Conservation (phyloP, 1,140 invertebrate genomes). For the Melitaea cinxia region DNA sequence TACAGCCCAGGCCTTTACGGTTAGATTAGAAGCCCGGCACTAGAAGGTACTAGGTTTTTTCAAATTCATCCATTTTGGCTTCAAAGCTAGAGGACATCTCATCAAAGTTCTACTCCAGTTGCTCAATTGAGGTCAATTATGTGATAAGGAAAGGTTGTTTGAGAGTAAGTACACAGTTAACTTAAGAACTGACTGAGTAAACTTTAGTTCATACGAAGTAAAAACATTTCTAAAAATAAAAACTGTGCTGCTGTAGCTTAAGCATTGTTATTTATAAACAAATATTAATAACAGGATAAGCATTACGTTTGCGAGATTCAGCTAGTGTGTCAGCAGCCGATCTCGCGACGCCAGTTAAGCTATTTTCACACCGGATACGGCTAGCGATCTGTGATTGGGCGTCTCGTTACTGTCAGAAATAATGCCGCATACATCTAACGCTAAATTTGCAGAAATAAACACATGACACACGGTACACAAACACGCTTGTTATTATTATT, state of each 20-base stretch:
- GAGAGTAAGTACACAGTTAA: no score
- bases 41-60: no score
- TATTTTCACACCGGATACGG: constrained; percentile 43
- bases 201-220: no score
- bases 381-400: constrained; percentile 30
- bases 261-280: background rate
- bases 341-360: constrained; percentile 23
- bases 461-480: background rate
- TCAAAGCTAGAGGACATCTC: no score
- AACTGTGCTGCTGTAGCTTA: background rate
- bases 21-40: no score
- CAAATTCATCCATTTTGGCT: no score
- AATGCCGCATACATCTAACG: constrained; percentile 15
- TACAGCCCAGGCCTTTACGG: no score
- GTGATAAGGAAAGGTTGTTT: no score
- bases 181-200: no score
- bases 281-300: background rate
- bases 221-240: background rate
- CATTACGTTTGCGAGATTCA: background rate
- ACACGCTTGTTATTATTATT: background rate
- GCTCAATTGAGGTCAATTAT: no score
- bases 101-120: no score
- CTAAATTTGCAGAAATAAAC: constrained; percentile 14
- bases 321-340: constrained; percentile 14
- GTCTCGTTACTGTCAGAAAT: constrained; percentile 27